Percentiles rank a stretch among this genome's conserved stretches.
Evolutionary conservation across 1,140 invertebrate species (phyloP).

Genomic region (Lamellibrachia luymesi): DNA sequence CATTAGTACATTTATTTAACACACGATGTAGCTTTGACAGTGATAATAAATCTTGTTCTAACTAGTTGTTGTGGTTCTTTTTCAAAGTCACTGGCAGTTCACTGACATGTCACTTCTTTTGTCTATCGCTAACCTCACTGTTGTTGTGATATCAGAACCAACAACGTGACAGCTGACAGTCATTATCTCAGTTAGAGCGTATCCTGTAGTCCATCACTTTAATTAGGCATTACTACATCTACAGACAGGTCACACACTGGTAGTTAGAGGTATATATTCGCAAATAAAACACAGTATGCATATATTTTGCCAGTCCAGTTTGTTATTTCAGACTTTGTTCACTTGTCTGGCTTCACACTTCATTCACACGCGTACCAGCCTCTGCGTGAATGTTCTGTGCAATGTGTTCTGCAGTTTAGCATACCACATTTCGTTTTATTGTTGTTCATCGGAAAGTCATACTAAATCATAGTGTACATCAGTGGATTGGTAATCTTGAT

Average conservation of each 20-base stretch:
- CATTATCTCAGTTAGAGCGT: neutral
- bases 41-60: too few relatives aligned
- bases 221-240: neutral
- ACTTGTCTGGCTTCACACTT: neutral
- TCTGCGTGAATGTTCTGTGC: neutral
- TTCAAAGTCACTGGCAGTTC: too few relatives aligned
- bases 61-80: too few relatives aligned
- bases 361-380: neutral
- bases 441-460: neutral
- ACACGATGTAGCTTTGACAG: neutral
- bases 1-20: neutral
- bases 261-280: too few relatives aligned
- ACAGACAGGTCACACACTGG: neutral
- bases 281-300: neutral
- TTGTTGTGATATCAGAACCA: neutral
- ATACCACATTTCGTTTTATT: neutral
- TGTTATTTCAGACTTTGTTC: neutral
- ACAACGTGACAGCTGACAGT: neutral
- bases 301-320: neutral
- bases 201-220: neutral
- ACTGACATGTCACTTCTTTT: neutral
- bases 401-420: neutral
- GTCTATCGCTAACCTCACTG: neutral
- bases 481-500: constrained; percentile 1
- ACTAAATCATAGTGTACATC: neutral